phyloP scores from a whole-genome alignment of 2,113 vertebrate species.

The Sylvia atricapilla region DNA sequence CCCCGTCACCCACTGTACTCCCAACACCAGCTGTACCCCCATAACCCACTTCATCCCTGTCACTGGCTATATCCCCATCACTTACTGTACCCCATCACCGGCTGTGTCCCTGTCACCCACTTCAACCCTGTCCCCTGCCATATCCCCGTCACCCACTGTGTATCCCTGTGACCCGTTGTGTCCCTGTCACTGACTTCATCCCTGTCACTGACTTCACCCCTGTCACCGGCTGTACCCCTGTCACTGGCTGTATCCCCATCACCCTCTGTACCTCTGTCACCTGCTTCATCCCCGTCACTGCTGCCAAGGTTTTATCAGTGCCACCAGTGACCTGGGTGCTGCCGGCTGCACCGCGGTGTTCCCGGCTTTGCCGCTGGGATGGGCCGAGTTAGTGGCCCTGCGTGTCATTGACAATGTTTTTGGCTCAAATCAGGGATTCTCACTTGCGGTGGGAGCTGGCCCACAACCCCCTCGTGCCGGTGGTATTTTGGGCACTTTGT shows the following conservation, averaged over 20 bases:
- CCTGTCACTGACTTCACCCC: too few relatives aligned
- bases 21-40: too few relatives aligned
- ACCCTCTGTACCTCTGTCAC: rapidly evolving
- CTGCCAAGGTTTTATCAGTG: rapidly evolving
- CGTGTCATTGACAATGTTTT: rapidly evolving
- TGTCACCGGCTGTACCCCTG: rapidly evolving
- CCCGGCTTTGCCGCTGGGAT: neutral
- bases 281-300: too few relatives aligned
- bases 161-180: rapidly evolving
- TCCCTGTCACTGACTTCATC: rapidly evolving
- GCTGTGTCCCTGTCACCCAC: too few relatives aligned
- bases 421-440: neutral
- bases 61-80: neutral
- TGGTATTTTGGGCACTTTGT: rapidly evolving
- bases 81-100: neutral
- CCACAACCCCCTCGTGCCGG: rapidly evolving
- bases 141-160: neutral
- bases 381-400: neutral
- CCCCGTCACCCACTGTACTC: neutral
- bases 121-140: too few relatives aligned
- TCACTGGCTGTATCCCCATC: rapidly evolving
- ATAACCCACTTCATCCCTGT: neutral
- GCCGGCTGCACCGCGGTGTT: rapidly evolving
- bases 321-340: rapidly evolving
- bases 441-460: rapidly evolving